Evolutionary conservation across 2,888 invertebrate species (phyloP), one percentile per base, ranked within the genome.

Genomic region (Drosophila sordidula): DNA sequence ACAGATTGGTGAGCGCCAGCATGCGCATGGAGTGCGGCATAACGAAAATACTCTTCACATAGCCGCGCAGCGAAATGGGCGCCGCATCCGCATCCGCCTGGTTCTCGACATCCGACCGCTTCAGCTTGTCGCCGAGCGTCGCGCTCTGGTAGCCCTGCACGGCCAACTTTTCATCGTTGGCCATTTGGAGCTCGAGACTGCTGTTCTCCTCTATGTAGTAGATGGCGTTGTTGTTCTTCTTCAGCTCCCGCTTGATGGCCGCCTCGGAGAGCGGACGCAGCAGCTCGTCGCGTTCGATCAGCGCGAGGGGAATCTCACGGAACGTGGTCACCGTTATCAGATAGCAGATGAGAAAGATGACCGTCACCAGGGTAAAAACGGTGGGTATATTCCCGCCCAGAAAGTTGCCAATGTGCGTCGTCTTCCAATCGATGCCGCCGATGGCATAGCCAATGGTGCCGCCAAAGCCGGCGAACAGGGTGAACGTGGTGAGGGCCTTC

Each of bases 401-500:
- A 32, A 93, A 90, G 11, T 81, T 71, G 12, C 90, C 92, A 39
- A 94, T 89, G n/a, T 89, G 79, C 0, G 94, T 93, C 0, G 89
- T 86, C 76, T 94, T 93, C 95, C 95, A 95, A 84, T 95, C 92
- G 36, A 95, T 92, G 32, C 93, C 94, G 8, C 94, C 94, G 61
- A 94, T 90, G 16, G 93, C 91, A 88, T 95, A 95, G 1, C 95
- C 95, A 34, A 94, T 90, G 5, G 93, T 93, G 11, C 95, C 95
- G 1, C 95, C 95, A 1, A 95, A 86, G 1, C 95, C 95, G 0
- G 95, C 95, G 93, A 95, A 94, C 22, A 95, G 92, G 0, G 95
- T 94, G 80, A 95, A 95, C 44, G 93, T 94, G 65, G 94, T 94
- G 65, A 95, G 89, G 0, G 95, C 95, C 49, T 92, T 91, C 0